A percentile compares a stretch with the other conserved stretches of the same genome.
Conservation (phyloP, 2,113 vertebrate species). For the Perca flavescens region DNA sequence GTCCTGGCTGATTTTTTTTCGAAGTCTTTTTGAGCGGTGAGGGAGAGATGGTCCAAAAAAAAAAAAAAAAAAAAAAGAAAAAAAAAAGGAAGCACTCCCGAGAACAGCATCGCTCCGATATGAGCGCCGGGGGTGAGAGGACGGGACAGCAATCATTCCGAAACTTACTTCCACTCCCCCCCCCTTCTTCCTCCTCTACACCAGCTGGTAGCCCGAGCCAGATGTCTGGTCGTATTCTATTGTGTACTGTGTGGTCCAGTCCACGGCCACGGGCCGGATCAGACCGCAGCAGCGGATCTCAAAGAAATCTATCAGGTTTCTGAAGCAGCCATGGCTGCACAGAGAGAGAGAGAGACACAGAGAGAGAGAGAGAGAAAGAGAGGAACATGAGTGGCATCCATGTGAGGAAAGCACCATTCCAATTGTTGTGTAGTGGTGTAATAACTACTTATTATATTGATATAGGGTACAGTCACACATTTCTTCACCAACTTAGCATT, state of each 20-base stretch:
- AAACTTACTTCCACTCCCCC: conserved; percentile 14
- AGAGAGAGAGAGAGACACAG: not conserved
- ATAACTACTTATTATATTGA: not conserved
- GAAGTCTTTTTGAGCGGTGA: conserved; percentile 80
- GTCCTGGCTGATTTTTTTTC: conserved; percentile 83
- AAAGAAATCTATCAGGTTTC: conserved; percentile 99
- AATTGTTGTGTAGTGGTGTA: not conserved
- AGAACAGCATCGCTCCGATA: conserved; percentile 81
- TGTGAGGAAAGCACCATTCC: not conserved
- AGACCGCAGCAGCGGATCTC: conserved; percentile 99
- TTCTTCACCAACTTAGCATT: no score
- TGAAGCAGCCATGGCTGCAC: conserved; percentile 94
- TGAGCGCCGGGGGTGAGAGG: conserved; percentile 11
- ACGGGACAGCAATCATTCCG: conserved; percentile 32
- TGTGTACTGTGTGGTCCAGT: conserved; percentile 98
- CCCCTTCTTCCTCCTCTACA: conserved; percentile 83
- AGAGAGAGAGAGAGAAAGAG: not conserved
- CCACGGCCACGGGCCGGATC: conserved; percentile 93
- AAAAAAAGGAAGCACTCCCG: conserved; percentile 84
- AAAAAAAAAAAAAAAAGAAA: conserved; percentile 70
- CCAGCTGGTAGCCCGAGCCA: conserved; percentile 98
- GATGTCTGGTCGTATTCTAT: conserved; percentile 99
- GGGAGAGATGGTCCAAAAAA: conserved; percentile 84
- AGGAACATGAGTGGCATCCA: not conserved
- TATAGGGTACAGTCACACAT: no score